Percentiles rank a stretch among this genome's conserved stretches.
Evolutionary conservation across 2,888 invertebrate species (phyloP).

Genomic region (Drosophila suboccidentalis): DNA sequence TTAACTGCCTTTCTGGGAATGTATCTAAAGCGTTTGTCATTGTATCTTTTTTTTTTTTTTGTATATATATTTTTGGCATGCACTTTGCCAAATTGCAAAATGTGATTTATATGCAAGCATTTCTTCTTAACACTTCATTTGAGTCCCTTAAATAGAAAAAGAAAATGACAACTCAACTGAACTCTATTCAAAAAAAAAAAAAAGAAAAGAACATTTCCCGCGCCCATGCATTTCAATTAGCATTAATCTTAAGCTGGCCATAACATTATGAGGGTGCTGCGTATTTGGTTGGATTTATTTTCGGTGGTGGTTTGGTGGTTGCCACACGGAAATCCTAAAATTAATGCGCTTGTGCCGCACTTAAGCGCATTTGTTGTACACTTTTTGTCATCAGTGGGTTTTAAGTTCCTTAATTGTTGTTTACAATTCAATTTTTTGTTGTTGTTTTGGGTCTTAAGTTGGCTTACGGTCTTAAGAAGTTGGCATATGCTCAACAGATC

Average conservation of each 20-base stretch:
- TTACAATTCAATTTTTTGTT: slow-evolving; percentile 61
- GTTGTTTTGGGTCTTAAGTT: slow-evolving; percentile 35
- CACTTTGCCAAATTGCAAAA: slow-evolving; percentile 81
- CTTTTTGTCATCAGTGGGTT: slow-evolving; percentile 43
- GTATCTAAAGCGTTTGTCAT: slow-evolving; percentile 44
- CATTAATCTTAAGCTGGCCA: slow-evolving; percentile 50
- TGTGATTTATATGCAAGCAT: slow-evolving; percentile 69
- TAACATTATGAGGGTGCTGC: slow-evolving; percentile 25
- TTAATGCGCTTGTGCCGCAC: slow-evolving; percentile 45
- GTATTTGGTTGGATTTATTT: not conserved
- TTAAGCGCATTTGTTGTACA: slow-evolving; percentile 57
- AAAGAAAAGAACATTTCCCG: slow-evolving; percentile 14
- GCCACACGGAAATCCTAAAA: slow-evolving; percentile 44
- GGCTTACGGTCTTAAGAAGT: slow-evolving; percentile 47
- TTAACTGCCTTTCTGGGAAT: slow-evolving; percentile 23
- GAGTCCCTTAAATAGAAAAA: slow-evolving; percentile 26
- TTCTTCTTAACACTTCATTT: slow-evolving; percentile 77
- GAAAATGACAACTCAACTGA: slow-evolving; percentile 23
- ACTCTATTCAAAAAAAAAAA: not conserved
- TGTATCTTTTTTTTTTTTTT: slow-evolving; percentile 48
- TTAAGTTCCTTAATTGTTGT: slow-evolving; percentile 67
- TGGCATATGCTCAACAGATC: slow-evolving; percentile 29
- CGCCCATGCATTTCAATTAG: slow-evolving; percentile 69
- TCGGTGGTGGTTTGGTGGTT: slow-evolving; percentile 34
- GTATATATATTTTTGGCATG: slow-evolving; percentile 49